Evolutionary conservation across 2,113 vertebrate genomes (phyloP), one percentile per base, ranked within the genome.

Genomic region (Varanus salvator): DNA sequence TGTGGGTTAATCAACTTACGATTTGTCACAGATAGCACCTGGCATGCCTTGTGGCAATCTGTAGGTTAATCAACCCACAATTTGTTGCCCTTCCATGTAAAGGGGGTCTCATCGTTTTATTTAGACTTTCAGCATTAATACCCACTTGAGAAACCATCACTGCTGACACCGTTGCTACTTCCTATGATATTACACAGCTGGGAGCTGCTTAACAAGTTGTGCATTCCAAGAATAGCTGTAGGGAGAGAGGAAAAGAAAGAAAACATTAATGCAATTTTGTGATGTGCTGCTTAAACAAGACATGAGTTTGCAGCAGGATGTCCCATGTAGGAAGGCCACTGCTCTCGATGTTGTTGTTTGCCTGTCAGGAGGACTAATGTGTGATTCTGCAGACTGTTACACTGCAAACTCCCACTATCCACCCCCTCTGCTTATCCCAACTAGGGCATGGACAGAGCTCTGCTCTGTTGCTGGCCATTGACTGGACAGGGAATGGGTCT

Each of bases 221-320:
- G 98, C 96, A 99, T 99, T 86, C 99, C 99, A 90, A 99, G 97
- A 94, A 99, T 99, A 54, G 99, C 99, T 99, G 84, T n/a, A 93
- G 94, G 92, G 34, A 91, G 84, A 87, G 89, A 94, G 80, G n/a
- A 1, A 93, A 34, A 89, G 82, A 86, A 89, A 93, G 31, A 89
- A 23, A 69, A 5, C 77, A 7, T 19, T 6, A 12, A 91, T 72
- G 85, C 15, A 6, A 1, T 8, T 44, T 57, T 87, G 84, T 8
- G 48, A 0, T 54, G 89, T 27, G 38, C 57, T 8, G 60, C 2
- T 83, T 76, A 54, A 92, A 3, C 80, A 9, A 84, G 81, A 78
- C 31, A 69, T 6, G 50, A 72, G 34, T 21, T 17, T 54, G 9
- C 83, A 71, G 76, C 83, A 87, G 12, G 2, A 80, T n/a, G 27